Evolutionary conservation across 2,797 vertebrate species (phyloP).

Genomic region (Heteromormyrus szaboi): DNA sequence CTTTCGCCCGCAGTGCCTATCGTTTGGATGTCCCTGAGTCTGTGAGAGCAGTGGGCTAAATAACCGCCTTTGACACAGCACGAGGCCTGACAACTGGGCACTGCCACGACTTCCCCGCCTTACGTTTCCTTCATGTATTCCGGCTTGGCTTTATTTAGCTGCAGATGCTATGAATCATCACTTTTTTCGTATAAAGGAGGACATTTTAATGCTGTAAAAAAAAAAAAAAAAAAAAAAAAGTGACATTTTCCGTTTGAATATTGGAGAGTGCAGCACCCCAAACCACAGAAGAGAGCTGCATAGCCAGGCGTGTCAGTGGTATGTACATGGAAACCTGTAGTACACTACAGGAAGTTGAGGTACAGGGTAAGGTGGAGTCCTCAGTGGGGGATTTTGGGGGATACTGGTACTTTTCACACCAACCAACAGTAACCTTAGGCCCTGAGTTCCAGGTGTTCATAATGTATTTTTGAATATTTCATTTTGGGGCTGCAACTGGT

Average conservation of each 20-base stretch:
- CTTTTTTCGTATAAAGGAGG: not conserved
- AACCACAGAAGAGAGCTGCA: not conserved
- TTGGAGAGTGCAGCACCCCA: not conserved
- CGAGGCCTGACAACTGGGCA: not conserved
- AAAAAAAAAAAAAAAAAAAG: not conserved
- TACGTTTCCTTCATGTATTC: not conserved
- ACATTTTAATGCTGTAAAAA: not conserved
- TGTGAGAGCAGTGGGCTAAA: not conserved
- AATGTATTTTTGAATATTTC: not conserved
- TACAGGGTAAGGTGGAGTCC: not conserved
- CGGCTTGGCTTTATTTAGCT: not conserved
- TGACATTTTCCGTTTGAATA: slow-evolving; percentile 4
- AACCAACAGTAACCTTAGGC: not conserved
- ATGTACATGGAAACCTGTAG: not conserved
- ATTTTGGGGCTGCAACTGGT: not conserved
- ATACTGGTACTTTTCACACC: not conserved
- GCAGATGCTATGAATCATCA: slow-evolving; percentile 4
- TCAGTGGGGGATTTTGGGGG: not conserved
- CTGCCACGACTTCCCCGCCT: too few species aligned
- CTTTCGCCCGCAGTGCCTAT: not conserved
- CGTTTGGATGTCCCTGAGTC: not conserved
- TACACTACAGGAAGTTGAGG: not conserved
- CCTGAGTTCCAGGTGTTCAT: not conserved
- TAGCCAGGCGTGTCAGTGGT: not conserved
- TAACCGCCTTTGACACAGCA: not conserved